A percentile compares a stretch with the other conserved stretches of the same genome.
phyloP scores from a whole-genome alignment of 2,888 invertebrate genomes.

The Eueremaeus valkanovi region DNA sequence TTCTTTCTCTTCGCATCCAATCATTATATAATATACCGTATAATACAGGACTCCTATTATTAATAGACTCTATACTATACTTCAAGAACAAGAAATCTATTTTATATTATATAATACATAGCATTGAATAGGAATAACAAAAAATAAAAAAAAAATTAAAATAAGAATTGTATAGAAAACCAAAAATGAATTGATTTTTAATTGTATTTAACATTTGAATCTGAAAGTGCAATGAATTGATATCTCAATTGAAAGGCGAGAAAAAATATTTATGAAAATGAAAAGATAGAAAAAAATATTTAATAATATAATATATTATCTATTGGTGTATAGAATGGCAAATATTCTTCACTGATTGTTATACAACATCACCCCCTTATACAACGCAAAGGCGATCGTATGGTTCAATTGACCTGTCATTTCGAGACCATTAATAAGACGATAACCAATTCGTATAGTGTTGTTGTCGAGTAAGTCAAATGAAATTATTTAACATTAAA shows the following conservation, averaged over 20 bases:
- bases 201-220: background rate
- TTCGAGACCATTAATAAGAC: constrained; percentile 49
- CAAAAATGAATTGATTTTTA: constrained; percentile 11
- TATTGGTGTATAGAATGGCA: constrained; percentile 32
- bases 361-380: constrained; percentile 79
- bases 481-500: background rate
- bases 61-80: no score
- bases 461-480: constrained; percentile 40
- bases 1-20: no score
- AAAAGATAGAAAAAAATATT: no score
- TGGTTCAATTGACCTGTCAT: constrained; percentile 64
- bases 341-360: constrained; percentile 61
- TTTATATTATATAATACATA: no score
- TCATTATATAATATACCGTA: no score
- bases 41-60: no score
- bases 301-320: background rate
- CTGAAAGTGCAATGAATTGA: background rate
- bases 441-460: constrained; percentile 48
- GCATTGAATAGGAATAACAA: no score
- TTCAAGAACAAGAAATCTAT: no score
- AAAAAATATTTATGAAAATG: no score
- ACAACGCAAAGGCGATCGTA: constrained; percentile 76
- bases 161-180: background rate
- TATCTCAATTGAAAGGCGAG: background rate
- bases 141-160: no score